Evolutionary conservation across 2,797 vertebrate genomes (phyloP), one percentile per base, ranked within the genome.

Genomic region (Neoniphon sammara): DNA sequence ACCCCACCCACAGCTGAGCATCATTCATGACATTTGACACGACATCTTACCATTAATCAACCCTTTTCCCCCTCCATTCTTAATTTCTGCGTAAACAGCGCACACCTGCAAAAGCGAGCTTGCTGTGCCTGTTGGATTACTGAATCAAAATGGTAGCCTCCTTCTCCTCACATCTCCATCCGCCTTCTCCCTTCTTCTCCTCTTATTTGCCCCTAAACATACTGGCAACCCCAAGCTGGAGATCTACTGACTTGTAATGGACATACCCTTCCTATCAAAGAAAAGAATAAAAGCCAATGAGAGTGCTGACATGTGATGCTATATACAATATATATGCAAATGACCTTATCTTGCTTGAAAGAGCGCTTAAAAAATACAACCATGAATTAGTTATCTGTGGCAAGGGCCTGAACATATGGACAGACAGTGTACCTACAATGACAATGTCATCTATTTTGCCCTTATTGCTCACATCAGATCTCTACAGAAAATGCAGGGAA

Each of bases 311-410:
- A 27, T 77, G 56, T 52, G 49, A 18, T 18, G 47, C 57, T 66
- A 44, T 11, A 75, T 17, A 66, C 55, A 66, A 77, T 70, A 61
- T 62, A 76, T 57, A 70, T 65, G 50, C 30, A 75, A 73, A 79
- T 69, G 5, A 20, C 18, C 52, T 46, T 23, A 6, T 66, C 47
- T 50, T 20, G 52, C 30, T 54, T 62, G 9, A 74, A 14, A 61
- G 30, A 47, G 21, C 54, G 69, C 20, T 75, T 75, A 17, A 52
- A 64, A 66, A 52, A 31, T 3, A 3, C 39, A 75, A 75, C 47
- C 6, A 2, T 31, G 18, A 34, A 62, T 64, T 67, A 66, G 81
- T 75, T 50, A 62, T 55, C 59, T 47, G 55, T 57, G 60, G 70
- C 56, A 77, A 11, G 66, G 49, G 23, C 42, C 36, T 70, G 21